Evolutionary conservation across 2,797 vertebrate species (phyloP), one percentile per base, ranked within the genome.

Genomic region (Nannoperca australis): DNA sequence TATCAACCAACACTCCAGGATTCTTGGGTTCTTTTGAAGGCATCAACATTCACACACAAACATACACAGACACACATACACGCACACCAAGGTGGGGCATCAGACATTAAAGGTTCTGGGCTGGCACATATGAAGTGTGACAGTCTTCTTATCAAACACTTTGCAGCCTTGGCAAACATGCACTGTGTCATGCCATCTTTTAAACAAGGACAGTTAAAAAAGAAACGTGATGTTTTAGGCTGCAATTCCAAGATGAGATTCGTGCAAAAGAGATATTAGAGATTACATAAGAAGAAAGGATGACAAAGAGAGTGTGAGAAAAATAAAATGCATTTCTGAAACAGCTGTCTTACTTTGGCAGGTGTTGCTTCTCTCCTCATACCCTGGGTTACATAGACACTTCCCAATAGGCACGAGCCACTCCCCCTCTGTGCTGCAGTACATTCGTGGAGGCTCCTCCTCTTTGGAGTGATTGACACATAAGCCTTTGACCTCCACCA

Each of bases 391-490:
- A 89, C 98, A 99, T 47, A 97, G 94, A 85, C 98, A 99, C 95
- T 97, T 98, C 89, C 98, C 98, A 58, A 99, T 99, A 58, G 98
- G 98, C 70, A 99, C 98, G 1, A 99, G 97, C 98, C 98, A 99
- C 92, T 99, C 98, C 1, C 98, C 98, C 80, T 99, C 98, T 0
- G 97, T 99, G 89, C 98, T 99, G 94, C 98, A 99, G 93, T 99
- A 99, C 98, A 99, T 99, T 95, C 96, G 96, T 50, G 98, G 98
- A 4, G 97, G 94, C 67, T 99, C 98, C 85, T 99, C 97, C 90
- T 98, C 97, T 93, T 96, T 97, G 76, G 98, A 99, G 91, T 99
- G 96, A 91, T 99, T 99, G 93, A 99, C 98, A 75, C 98, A 99
- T 68, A 95, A 97, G 85, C 98, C 98, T 85, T 96, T 94, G 80